phyloP scores from a whole-genome alignment of 37 sponge, comb jelly and placozoan species.

The Agelas oroides region DNA sequence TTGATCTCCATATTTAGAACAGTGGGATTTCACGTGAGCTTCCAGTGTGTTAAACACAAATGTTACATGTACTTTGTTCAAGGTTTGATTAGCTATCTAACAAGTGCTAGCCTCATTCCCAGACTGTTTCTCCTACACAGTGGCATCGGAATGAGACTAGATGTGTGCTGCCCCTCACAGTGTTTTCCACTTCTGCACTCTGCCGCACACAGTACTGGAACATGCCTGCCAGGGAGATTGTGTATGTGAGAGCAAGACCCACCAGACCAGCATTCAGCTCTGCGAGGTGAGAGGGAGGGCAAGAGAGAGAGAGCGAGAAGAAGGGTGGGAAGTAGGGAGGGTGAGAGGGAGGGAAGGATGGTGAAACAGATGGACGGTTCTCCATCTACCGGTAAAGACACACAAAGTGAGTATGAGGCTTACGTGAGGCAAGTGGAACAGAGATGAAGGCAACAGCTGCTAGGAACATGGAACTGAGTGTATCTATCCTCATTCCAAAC shows the following conservation, averaged over 20 bases:
- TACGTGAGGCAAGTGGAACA: conserved; percentile 27
- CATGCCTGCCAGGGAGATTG: conserved; percentile 74
- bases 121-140: too few species aligned
- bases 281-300: background rate
- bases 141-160: too few species aligned
- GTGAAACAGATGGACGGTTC: background rate
- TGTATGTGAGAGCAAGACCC: conserved; percentile 75
- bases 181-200: conserved; percentile 86
- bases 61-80: too few species aligned
- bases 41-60: too few species aligned
- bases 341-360: conserved; percentile 10
- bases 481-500: conserved; percentile 79
- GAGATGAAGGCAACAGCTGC: conserved; percentile 55
- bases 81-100: too few species aligned
- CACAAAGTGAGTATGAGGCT: too few species aligned
- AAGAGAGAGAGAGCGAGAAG: background rate
- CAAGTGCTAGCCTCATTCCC: too few species aligned
- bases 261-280: conserved; percentile 52
- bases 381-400: too few species aligned
- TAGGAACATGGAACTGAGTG: conserved; percentile 48
- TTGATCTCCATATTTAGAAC: too few species aligned
- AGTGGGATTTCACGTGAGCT: too few species aligned
- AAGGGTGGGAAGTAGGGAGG: background rate
- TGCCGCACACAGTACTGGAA: conserved; percentile 81
- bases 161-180: conserved; percentile 44